phyloP scores from a whole-genome alignment of 2,113 vertebrate species.

The Platysternon megacephalum region DNA sequence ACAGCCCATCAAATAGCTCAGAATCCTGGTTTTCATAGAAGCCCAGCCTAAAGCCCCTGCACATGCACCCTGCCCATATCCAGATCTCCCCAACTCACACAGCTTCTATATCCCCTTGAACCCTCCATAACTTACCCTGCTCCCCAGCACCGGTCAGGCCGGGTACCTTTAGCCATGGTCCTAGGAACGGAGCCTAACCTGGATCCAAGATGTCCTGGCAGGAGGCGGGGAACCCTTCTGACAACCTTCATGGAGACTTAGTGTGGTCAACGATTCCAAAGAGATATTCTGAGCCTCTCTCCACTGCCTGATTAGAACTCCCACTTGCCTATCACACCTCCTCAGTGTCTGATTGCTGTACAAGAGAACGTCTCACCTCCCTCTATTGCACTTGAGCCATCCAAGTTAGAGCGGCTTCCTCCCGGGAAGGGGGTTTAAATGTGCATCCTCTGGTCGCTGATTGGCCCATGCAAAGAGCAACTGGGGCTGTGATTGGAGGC shows the following conservation, averaged over 20 bases:
- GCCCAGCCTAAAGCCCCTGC: not conserved
- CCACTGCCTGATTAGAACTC: not conserved
- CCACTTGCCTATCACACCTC: not conserved
- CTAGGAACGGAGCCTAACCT: not conserved
- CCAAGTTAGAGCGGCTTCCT: not conserved
- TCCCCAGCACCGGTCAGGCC: not conserved
- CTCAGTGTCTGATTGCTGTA: slow-evolving; percentile 9
- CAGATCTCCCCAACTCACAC: not conserved
- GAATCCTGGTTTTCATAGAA: not conserved
- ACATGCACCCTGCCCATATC: not conserved
- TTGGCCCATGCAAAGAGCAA: slow-evolving; percentile 49
- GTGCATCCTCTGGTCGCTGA: slow-evolving; percentile 9
- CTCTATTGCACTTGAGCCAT: not conserved
- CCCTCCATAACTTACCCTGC: not conserved
- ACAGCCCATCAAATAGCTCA: too few species aligned
- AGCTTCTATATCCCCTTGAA: not conserved
- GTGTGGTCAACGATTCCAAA: slow-evolving; percentile 63
- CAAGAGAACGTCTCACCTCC: not conserved
- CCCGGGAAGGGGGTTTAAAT: slow-evolving; percentile 66
- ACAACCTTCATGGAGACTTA: not conserved
- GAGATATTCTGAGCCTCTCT: not conserved
- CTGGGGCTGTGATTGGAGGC: slow-evolving; percentile 48
- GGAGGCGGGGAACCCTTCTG: not conserved
- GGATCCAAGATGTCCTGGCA: not conserved
- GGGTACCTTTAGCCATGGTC: slow-evolving; percentile 75